Percentiles rank a stretch among this genome's conserved stretches.
These are phyloP conservation scores for Coregonus clupeaformis DNA, from an alignment of 2,113 vertebrate species.

Conservation along the genomic window DNA sequence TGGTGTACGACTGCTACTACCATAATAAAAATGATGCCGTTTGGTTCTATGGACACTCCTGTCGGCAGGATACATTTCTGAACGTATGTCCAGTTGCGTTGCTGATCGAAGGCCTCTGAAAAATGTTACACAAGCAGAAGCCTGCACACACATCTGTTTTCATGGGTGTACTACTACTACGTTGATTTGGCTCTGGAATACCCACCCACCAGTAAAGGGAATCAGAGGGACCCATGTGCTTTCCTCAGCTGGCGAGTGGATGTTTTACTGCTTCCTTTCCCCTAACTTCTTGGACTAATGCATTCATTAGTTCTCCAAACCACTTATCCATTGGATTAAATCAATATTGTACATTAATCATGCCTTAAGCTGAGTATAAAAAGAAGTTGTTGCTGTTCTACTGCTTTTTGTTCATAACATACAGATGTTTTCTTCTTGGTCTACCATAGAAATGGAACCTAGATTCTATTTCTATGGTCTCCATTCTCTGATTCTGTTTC, in stretches of 20 bases:
- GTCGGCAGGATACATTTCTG: slow-evolving; percentile 52
- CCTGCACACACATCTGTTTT: neutral
- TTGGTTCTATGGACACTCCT: slow-evolving; percentile 17
- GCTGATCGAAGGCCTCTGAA: slow-evolving; percentile 4
- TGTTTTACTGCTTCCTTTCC: neutral
- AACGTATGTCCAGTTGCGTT: slow-evolving; percentile 18
- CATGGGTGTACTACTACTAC: neutral
- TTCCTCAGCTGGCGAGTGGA: neutral
- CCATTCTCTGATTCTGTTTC: slow-evolving; percentile 41
- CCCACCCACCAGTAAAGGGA: slow-evolving; percentile 23
- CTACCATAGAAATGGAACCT: no score
- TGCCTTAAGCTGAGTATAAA: slow-evolving; percentile 56
- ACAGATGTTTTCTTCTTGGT: slow-evolving; percentile 22
- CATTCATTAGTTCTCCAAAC: neutral
- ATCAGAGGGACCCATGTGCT: neutral
- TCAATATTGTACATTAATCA: slow-evolving; percentile 46
- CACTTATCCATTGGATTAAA: neutral
- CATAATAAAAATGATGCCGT: slow-evolving; percentile 6
- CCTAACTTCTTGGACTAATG: neutral
- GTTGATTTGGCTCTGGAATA: slow-evolving; percentile 5
- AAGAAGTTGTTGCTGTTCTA: slow-evolving; percentile 39
- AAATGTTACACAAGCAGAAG: neutral
- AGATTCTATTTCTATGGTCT: neutral
- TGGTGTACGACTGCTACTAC: neutral
- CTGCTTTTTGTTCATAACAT: slow-evolving; percentile 40